Evolutionary conservation across 1,140 invertebrate genomes (phyloP).

Genomic region (Leptonema lineaticorne): DNA sequence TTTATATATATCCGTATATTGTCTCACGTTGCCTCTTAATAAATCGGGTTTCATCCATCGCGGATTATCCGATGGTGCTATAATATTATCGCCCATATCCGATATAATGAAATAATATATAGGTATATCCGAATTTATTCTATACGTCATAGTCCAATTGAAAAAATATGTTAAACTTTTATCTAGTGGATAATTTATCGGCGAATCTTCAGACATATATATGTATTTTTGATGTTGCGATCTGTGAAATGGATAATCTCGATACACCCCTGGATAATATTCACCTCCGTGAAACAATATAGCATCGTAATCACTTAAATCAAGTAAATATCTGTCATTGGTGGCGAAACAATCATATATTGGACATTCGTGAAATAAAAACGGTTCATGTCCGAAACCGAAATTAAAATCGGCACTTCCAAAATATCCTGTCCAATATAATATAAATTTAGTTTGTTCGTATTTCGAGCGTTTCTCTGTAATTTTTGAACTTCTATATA

Average conservation of each 20-base stretch:
- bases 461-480: too few relatives aligned
- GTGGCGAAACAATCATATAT: constrained; percentile 24
- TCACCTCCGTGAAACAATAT: constrained; percentile 48
- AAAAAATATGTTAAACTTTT: constrained; percentile 49
- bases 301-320: constrained; percentile 47
- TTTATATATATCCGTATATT: constrained; percentile 25
- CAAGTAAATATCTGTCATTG: background rate
- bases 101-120: constrained; percentile 52
- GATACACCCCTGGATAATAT: constrained; percentile 36
- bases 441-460: constrained; percentile 20
- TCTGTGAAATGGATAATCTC: constrained; percentile 41
- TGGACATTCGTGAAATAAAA: constrained; percentile 18
- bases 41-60: background rate
- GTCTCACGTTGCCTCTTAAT: background rate
- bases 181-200: constrained; percentile 47
- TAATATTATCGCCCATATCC: constrained; percentile 42
- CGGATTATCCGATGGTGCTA: constrained; percentile 41
- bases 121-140: constrained; percentile 63
- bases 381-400: constrained; percentile 13
- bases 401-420: constrained; percentile 13
- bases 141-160: constrained; percentile 67
- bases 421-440: constrained; percentile 34
- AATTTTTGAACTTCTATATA: too few relatives aligned
- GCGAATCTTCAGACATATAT: constrained; percentile 48
- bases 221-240: constrained; percentile 45